Evolutionary conservation across 2,113 vertebrate genomes (phyloP).

Genomic region (Motacilla alba): DNA sequence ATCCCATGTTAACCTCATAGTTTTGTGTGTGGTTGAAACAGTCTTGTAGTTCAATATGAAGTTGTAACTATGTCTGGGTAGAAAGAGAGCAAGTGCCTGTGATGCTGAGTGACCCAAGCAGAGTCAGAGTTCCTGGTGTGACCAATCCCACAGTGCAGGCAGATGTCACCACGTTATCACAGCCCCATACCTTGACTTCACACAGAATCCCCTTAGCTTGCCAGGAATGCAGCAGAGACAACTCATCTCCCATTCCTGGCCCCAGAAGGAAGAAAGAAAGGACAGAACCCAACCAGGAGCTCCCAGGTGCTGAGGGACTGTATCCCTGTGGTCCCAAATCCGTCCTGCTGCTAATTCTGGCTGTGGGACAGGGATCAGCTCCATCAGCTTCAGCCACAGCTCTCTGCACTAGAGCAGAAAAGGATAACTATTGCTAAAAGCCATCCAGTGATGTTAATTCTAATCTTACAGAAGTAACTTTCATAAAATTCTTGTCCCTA

Average conservation of each 20-base stretch:
- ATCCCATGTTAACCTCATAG: not conserved
- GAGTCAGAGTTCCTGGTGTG: not conserved
- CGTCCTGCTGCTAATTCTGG: rapidly evolving
- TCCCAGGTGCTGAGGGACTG: rapidly evolving
- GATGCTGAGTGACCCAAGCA: not conserved
- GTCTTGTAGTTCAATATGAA: not conserved
- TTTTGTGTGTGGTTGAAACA: not conserved
- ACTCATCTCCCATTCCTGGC: not conserved
- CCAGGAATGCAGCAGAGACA: not conserved
- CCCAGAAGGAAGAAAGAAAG: not conserved
- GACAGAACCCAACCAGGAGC: not conserved
- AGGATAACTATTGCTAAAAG: not conserved
- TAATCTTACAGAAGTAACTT: not conserved
- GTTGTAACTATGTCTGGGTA: not conserved
- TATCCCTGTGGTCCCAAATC: rapidly evolving
- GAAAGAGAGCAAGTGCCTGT: not conserved
- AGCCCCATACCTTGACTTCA: not conserved
- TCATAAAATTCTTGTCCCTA: not conserved
- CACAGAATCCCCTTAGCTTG: not conserved
- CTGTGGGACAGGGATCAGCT: not conserved
- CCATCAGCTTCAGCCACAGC: not conserved
- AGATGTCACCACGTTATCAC: rapidly evolving
- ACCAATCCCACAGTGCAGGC: not conserved
- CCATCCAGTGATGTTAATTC: not conserved
- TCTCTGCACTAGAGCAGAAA: not conserved